Evolutionary conservation across 2,888 invertebrate species (phyloP), one percentile per base, ranked within the genome.

Genomic region (Neoscelio sp.): DNA sequence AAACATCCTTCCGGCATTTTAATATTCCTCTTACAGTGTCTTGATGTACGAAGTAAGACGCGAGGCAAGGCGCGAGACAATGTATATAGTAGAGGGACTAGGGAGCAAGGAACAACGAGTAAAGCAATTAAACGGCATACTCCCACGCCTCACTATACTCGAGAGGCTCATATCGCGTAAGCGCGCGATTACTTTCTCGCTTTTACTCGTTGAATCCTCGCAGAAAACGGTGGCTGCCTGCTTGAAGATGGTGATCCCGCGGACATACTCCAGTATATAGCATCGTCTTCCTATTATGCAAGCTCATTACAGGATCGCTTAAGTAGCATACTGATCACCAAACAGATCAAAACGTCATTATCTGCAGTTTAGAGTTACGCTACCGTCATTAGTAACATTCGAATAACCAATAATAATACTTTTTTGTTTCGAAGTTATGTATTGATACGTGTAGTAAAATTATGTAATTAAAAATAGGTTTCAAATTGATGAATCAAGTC

Each of bases 1-100:
- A 62, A 80, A 68, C 75, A 78, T 78, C 71, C 75, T 80, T 80
- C 80, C 80, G 80, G 80, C 75, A 80, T 80, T 78, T 78, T 76
- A 76, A 75, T 78, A 73, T 78, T 78, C 64, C 52, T 78, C 33
- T 67, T 73, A 46, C 65, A 10, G 56, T 42, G 56, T 65, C 62
- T 73, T 42, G 58, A 48, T 50, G 65, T 44, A 52, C 68, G 75
- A 68, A 35, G 48, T 64, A 44, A 44, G 58, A 64, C 50, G 62
- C 62, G 48, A 50, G 40, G 26, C 52, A 26, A 48, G 30, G 33
- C 40, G 56, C 64, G 58, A 77, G 77, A 80, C 80, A 80, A 80
- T 80, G 67, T 80, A 62, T 38, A 42, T 8, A 50, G 50, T 8
- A 17, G 40, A 60, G 70, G 26, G 67, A 60, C 67, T 48, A 54